Evolutionary conservation across 1,140 invertebrate species (phyloP).

Genomic region (Philaenus spumarius): DNA sequence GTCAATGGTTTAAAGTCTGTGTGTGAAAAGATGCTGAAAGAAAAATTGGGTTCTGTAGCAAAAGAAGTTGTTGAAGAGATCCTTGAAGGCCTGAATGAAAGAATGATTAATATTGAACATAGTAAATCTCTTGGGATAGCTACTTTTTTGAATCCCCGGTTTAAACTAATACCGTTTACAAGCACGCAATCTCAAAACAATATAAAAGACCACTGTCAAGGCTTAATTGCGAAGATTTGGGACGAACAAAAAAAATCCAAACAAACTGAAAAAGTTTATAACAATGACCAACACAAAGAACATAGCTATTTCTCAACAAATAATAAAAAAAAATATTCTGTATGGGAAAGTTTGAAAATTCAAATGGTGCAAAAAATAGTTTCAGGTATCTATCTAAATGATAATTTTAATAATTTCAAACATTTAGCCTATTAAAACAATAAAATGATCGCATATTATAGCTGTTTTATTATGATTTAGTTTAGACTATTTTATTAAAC

Average conservation of each 20-base stretch:
- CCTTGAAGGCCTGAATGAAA: neutral
- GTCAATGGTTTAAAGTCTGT: neutral
- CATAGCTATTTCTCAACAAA: neutral
- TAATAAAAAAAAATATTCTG: neutral
- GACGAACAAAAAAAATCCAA: neutral
- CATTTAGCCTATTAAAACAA: neutral
- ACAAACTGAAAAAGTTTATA: neutral
- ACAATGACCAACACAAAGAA: neutral
- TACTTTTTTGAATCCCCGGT: neutral
- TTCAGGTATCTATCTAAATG: neutral
- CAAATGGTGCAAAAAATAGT: neutral
- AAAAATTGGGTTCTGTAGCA: neutral
- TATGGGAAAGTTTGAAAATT: neutral
- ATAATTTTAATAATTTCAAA: neutral
- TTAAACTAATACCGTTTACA: neutral
- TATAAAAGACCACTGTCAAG: neutral
- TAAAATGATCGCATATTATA: neutral
- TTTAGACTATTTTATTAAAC: neutral
- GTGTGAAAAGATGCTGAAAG: neutral
- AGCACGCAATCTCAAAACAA: neutral
- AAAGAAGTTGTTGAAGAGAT: neutral
- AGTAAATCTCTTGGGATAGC: neutral
- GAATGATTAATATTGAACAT: neutral
- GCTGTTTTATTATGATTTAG: neutral
- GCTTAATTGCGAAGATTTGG: neutral